These are phyloP conservation scores for Villa cingulata DNA, from an alignment of 2,888 invertebrate species.

Conservation along the genomic window DNA sequence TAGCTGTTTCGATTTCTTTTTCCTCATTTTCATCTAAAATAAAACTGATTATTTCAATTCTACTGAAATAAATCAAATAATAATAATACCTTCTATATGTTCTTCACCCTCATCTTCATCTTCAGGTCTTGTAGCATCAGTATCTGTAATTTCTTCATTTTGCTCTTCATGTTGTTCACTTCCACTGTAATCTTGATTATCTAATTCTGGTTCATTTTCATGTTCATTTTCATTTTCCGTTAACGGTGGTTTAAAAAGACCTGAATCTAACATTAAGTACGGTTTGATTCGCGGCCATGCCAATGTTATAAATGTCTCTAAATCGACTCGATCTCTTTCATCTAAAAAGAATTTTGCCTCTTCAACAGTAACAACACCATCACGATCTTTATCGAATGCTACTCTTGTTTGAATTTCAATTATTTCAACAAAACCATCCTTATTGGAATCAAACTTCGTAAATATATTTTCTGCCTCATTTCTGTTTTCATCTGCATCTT, in stretches of 20 bases:
- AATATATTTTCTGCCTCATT: constrained; percentile 64
- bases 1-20: constrained; percentile 25
- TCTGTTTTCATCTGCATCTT: constrained; percentile 42
- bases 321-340: constrained; percentile 51
- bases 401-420: constrained; percentile 55
- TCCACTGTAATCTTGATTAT: constrained; percentile 18
- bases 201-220: constrained; percentile 23
- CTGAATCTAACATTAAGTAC: constrained; percentile 60
- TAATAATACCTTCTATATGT: neutral
- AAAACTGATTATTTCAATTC: neutral
- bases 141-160: constrained; percentile 22
- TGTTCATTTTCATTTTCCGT: constrained; percentile 24
- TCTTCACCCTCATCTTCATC: constrained; percentile 19
- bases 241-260: constrained; percentile 48
- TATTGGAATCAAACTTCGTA: constrained; percentile 63
- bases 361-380: constrained; percentile 76
- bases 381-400: constrained; percentile 77
- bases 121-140: constrained; percentile 34
- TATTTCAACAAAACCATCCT: constrained; percentile 57
- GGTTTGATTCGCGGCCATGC: constrained; percentile 74
- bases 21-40: constrained; percentile 26
- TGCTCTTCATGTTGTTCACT: constrained; percentile 17
- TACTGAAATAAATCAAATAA: neutral
- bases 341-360: constrained; percentile 68
- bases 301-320: constrained; percentile 50